Base-by-base conservation (phyloP, 2,888 invertebrate species). In the Sipunculus nudus region DNA sequence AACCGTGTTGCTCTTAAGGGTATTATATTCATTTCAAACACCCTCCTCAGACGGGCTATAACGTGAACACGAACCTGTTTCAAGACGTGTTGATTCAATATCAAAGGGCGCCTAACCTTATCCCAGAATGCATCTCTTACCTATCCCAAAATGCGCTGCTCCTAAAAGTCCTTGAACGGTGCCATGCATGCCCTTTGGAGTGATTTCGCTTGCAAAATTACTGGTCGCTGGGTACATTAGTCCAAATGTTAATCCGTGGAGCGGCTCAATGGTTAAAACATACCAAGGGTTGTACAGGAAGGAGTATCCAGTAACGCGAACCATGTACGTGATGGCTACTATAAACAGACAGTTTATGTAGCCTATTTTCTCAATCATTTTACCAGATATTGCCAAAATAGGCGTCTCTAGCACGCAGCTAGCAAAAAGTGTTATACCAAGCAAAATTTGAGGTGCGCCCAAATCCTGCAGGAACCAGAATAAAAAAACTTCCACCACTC, bases 211-310 rank as follows among this genome's bases (percentile, higher is more conserved):
- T 75, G 92, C 93, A 81, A 93, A 93, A 0, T 92, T 92, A 5
- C 93, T 92, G 1, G 93, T 93, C 38, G 94, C 92, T 19, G 93
- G 92, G 91, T 93, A 94, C 92, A 94, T 92, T 68, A 94, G 85
- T 23, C 95, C 95, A 79, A 92, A 92, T 0, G 94, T 93, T 25
- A 95, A 85, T 0, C 96, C 94, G 83, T 96, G 94, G 8, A 92
- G 84, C 63, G 94, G 81, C 83, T 96, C 96, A 53, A 96, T 89
- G 0, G 93, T 90, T 61, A 96, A 85, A 47, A 92, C 89, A 86
- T 88, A 89, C 94, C 94, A 94, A 0, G 93, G 90, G 82, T 93
- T 89, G 1, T 86, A 85, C 53, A 95, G 83, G 54, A 90, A 84
- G 2, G 94, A 94, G 61, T 96, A 96, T 19, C 91, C 85, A 63